Percentiles rank a stretch among this genome's conserved stretches.
Evolutionary conservation across 2,797 vertebrate species (phyloP).

Genomic region (Silurus aristotelis): DNA sequence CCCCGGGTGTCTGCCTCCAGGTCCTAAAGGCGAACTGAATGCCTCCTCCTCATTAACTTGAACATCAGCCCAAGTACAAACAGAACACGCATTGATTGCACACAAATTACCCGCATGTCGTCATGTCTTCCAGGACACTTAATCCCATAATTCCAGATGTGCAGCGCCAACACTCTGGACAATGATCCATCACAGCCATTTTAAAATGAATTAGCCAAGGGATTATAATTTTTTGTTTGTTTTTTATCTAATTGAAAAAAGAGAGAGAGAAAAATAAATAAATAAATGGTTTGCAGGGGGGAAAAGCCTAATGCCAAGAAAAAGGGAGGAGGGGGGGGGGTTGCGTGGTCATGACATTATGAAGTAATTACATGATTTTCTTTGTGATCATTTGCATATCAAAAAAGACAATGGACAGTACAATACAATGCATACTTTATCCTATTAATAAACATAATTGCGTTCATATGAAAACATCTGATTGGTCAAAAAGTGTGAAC

Average conservation of each 20-base stretch:
- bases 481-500: not conserved
- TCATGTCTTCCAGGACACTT: not conserved
- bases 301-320: too few species aligned
- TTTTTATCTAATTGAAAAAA: too few species aligned
- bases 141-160: constrained; percentile 11
- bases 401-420: not conserved
- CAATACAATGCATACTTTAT: too few species aligned
- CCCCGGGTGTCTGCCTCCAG: constrained; percentile 39
- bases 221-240: too few species aligned
- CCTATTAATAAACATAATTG: not conserved
- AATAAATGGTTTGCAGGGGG: too few species aligned
- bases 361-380: not conserved
- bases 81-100: not conserved
- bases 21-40: constrained; percentile 56
- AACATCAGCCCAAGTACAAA: not conserved
- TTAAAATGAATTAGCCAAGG: not conserved
- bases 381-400: not conserved
- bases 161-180: not conserved
- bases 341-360: too few species aligned
- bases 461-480: not conserved
- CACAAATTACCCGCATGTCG: not conserved
- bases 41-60: not conserved
- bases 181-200: not conserved
- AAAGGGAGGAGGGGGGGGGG: too few species aligned
- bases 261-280: too few species aligned